Evolutionary conservation across 2,113 vertebrate species (phyloP).

Genomic region (Amazona guildingii): DNA sequence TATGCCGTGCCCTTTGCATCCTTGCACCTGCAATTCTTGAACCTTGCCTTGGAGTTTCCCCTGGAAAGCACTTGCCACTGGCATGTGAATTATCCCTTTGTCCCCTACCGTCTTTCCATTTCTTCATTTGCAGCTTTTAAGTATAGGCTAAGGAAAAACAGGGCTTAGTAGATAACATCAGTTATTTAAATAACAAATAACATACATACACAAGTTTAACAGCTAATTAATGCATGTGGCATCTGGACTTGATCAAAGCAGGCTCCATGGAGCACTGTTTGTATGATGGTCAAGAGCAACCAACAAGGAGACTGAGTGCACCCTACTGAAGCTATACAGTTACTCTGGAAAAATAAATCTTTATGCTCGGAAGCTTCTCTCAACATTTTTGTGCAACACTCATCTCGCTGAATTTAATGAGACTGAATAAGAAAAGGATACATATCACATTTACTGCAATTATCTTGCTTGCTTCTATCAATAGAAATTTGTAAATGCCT

Average conservation of each 20-base stretch:
- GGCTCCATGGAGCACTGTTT: background rate
- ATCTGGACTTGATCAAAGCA: background rate
- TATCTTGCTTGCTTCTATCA: background rate
- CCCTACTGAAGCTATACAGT: background rate
- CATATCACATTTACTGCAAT: background rate
- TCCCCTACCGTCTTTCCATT: background rate
- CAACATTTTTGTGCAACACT: background rate
- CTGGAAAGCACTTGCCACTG: background rate
- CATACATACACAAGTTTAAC: rapidly evolving
- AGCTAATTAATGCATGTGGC: background rate
- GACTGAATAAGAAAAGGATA: background rate
- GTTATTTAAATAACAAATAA: background rate
- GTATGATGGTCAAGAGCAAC: background rate
- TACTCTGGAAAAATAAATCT: background rate
- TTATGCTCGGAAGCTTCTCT: background rate
- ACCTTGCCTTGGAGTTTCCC: background rate
- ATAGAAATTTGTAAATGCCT: background rate
- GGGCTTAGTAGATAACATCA: background rate
- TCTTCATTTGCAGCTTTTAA: background rate
- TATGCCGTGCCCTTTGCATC: rapidly evolving
- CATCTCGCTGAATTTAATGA: background rate
- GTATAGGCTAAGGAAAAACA: background rate
- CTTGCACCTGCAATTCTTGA: background rate
- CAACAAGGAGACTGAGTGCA: rapidly evolving
- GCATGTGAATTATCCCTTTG: background rate